Conservation (phyloP, 2,797 vertebrate species). For the Clarias laeviceps region DNA sequence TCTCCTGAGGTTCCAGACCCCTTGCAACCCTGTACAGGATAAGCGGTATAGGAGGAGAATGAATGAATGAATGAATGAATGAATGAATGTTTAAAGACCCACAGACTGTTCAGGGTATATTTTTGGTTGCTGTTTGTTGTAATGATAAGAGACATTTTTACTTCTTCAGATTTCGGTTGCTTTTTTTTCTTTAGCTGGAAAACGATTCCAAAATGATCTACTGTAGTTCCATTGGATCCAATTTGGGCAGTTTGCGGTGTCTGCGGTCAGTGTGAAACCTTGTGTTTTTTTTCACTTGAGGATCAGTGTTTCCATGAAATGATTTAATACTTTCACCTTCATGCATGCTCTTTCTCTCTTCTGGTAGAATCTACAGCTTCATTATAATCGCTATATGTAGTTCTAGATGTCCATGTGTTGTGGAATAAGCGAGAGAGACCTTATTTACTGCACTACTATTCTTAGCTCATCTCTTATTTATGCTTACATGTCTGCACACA, state of each 20-base stretch:
- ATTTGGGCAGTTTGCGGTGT: background rate
- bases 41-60: no score
- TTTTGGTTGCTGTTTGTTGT: background rate
- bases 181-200: background rate
- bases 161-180: background rate
- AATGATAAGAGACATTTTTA: background rate
- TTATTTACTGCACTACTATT: slow-evolving; percentile 49
- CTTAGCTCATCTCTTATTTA: slow-evolving; percentile 69
- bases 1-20: no score
- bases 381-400: background rate
- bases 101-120: background rate
- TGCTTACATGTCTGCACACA: slow-evolving; percentile 54
- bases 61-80: no score
- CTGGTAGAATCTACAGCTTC: no score
- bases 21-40: no score
- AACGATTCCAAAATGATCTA: background rate
- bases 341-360: background rate
- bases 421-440: slow-evolving; percentile 14
- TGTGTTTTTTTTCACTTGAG: background rate
- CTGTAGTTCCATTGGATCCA: background rate
- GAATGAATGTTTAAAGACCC: background rate
- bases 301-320: background rate
- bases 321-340: slow-evolving; percentile 1
- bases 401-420: slow-evolving; percentile 9
- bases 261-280: background rate